Evolutionary conservation across 2,888 invertebrate species (phyloP).

Genomic region (Ceriagrion tenellum): DNA sequence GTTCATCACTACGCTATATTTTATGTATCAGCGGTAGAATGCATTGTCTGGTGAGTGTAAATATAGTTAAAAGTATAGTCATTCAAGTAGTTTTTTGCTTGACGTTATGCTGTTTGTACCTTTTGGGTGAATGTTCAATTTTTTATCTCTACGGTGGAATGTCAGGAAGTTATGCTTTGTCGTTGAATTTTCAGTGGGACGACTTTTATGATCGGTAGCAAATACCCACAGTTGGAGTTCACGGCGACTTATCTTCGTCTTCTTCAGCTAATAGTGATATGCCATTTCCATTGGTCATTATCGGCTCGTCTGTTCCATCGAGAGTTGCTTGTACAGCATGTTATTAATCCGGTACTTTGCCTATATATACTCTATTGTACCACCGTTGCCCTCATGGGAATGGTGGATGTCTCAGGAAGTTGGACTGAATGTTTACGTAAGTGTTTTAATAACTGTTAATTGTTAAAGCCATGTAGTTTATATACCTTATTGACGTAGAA

Average conservation of each 20-base stretch:
- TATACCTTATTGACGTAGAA: neutral
- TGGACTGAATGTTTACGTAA: conserved; percentile 80
- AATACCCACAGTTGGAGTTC: conserved; percentile 78
- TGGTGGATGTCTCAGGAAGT: conserved; percentile 77
- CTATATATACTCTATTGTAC: conserved; percentile 78
- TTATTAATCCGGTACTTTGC: conserved; percentile 78
- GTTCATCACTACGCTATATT: conserved; percentile 80
- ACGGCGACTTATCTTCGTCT: conserved; percentile 78
- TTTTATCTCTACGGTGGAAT: neutral
- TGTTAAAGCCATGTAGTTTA: neutral
- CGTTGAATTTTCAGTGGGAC: conserved; percentile 76
- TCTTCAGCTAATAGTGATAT: conserved; percentile 78
- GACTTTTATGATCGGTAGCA: conserved; percentile 77
- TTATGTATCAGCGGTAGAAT: conserved; percentile 78
- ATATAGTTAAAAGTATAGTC: neutral
- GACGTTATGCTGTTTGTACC: neutral
- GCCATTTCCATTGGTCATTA: conserved; percentile 80
- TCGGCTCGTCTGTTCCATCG: conserved; percentile 78
- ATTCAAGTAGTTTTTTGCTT: neutral
- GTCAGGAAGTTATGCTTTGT: neutral
- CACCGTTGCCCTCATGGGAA: conserved; percentile 78
- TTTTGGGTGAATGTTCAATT: neutral
- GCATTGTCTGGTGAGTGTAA: conserved; percentile 77
- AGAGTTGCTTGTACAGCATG: conserved; percentile 76
- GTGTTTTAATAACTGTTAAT: conserved; percentile 70